Percentiles rank a stretch among this genome's conserved stretches.
Conservation (phyloP, 2,888 invertebrate species). For the Hypomecis punctinalis region DNA sequence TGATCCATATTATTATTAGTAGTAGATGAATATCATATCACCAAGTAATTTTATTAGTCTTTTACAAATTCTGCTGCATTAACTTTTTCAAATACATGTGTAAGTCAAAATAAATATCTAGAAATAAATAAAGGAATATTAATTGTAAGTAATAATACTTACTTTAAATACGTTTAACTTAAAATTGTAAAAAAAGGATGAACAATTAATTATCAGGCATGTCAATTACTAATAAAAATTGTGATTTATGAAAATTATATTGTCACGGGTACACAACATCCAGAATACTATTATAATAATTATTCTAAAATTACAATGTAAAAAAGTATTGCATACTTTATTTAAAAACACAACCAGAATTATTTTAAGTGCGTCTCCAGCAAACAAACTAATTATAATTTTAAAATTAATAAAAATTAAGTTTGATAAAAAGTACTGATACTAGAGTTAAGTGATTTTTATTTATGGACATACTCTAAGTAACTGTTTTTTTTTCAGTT, state of each 20-base stretch:
- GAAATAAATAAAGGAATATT: slow-evolving; percentile 8
- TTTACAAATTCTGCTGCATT: slow-evolving; percentile 9
- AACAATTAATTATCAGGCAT: background rate
- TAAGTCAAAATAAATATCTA: slow-evolving; percentile 9
- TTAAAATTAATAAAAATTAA: slow-evolving; percentile 20
- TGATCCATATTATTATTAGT: background rate
- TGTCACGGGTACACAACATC: slow-evolving; percentile 4
- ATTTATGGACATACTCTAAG: too few relatives aligned
- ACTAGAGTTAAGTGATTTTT: too few relatives aligned
- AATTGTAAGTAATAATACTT: background rate
- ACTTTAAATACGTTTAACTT: slow-evolving; percentile 5
- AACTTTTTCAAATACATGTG: background rate
- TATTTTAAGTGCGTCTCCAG: slow-evolving; percentile 41
- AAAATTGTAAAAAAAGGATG: slow-evolving; percentile 6
- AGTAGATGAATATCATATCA: background rate
- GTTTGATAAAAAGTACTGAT: slow-evolving; percentile 11
- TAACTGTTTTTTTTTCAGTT: too few relatives aligned
- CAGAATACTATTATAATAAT: background rate
- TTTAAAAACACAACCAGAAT: slow-evolving; percentile 44
- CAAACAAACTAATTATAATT: slow-evolving; percentile 11
- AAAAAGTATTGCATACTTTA: slow-evolving; percentile 40
- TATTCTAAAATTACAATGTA: slow-evolving; percentile 10
- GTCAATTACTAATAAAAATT: slow-evolving; percentile 2
- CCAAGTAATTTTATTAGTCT: too few relatives aligned
- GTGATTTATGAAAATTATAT: slow-evolving; percentile 16